These are phyloP conservation scores for Coregonus clupeaformis DNA, from an alignment of 2,113 vertebrate genomes.

Conservation along the genomic window DNA sequence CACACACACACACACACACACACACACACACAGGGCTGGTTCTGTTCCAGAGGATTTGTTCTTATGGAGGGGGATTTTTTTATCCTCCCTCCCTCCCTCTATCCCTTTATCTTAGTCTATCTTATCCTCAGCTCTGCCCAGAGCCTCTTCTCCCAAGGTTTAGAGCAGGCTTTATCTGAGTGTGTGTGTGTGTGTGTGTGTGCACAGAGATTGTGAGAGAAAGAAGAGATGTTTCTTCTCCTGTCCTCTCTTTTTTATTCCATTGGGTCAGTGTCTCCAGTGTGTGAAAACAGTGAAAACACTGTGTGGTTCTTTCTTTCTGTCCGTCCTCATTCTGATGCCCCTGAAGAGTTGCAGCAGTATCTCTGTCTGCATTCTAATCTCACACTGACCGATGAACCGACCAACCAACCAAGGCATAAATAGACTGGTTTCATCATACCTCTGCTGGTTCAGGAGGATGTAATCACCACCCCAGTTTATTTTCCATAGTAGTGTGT, in stretches of 20 bases:
- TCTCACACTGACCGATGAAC: slow-evolving; percentile 17
- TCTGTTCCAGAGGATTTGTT: slow-evolving; percentile 32
- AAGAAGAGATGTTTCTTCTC: not conserved
- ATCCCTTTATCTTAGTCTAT: not conserved
- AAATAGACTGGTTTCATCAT: slow-evolving; percentile 17
- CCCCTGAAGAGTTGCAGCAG: slow-evolving; percentile 35
- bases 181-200: slow-evolving; percentile 8
- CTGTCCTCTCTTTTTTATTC: slow-evolving; percentile 35
- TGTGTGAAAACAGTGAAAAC: not conserved
- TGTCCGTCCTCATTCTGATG: slow-evolving; percentile 29
- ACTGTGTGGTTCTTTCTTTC: not conserved
- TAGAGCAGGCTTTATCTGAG: not conserved
- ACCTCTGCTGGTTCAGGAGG: slow-evolving; percentile 15
- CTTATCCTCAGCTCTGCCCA: slow-evolving; percentile 5
- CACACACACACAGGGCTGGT: not conserved
- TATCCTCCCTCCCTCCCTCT: slow-evolving; percentile 13
- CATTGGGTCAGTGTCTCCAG: not conserved
- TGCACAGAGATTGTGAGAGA: too few relatives aligned
- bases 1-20: too few relatives aligned
- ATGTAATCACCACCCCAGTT: slow-evolving; percentile 2
- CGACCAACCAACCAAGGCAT: not conserved
- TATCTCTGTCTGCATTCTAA: slow-evolving; percentile 43
- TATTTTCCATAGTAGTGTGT: not conserved
- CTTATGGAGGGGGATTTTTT: slow-evolving; percentile 24
- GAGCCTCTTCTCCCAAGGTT: slow-evolving; percentile 14